phyloP scores from a whole-genome alignment of 2,888 invertebrate genomes.

The Mesorhabditis spiculigera region DNA sequence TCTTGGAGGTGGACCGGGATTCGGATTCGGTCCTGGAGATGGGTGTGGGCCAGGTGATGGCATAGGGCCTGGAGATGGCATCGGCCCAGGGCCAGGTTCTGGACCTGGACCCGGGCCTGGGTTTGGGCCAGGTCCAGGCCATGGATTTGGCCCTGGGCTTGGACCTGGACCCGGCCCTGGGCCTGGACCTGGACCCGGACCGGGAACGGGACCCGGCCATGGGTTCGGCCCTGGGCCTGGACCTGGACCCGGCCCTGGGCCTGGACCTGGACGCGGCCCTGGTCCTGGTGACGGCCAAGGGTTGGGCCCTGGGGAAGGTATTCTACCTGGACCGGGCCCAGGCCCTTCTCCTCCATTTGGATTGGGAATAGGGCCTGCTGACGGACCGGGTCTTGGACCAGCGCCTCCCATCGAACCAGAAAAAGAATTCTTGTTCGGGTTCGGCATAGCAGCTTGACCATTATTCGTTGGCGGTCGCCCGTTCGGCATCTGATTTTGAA shows the following conservation, averaged over 20 bases:
- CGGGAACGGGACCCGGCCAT: neutral
- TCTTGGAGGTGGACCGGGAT: neutral
- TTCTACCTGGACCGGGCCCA: slow-evolving; percentile 5
- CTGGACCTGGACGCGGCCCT: neutral
- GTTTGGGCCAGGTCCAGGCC: neutral
- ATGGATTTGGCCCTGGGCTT: neutral
- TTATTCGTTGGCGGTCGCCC: too few relatives aligned
- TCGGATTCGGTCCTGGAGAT: neutral
- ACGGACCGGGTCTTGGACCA: too few relatives aligned
- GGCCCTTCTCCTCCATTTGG: neutral
- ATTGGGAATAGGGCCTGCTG: too few relatives aligned
- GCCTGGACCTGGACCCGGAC: neutral
- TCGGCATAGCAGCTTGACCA: too few relatives aligned
- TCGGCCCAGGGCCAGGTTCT: too few relatives aligned
- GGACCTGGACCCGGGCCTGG: neutral
- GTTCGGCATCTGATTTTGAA: neutral
- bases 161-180: neutral
- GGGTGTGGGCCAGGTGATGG: too few relatives aligned
- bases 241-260: neutral
- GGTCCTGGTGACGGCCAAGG: neutral
- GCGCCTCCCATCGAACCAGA: too few relatives aligned
- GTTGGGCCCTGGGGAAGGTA: neutral
- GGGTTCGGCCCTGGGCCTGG: neutral
- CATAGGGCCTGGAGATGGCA: too few relatives aligned
- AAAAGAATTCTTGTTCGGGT: too few relatives aligned